Percentiles rank a stretch among this genome's conserved stretches.
Evolutionary conservation across 2,888 invertebrate species (phyloP).

Genomic region (Agrochola lota): DNA sequence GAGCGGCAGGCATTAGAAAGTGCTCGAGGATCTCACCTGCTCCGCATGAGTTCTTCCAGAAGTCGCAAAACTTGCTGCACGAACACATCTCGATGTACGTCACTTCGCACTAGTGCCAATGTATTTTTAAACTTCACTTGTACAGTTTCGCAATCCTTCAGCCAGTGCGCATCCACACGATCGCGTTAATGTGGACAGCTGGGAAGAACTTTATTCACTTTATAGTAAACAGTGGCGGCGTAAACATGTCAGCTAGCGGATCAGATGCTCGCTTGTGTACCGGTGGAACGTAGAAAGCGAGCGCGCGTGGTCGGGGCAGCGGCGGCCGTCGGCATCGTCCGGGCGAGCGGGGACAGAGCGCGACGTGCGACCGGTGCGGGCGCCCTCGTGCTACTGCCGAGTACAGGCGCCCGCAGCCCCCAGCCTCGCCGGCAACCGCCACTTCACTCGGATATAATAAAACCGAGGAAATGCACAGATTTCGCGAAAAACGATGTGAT

Average conservation of each 20-base stretch:
- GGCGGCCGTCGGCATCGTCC: conserved; percentile 76
- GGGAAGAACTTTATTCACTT: conserved; percentile 80
- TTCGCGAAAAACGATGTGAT: conserved; percentile 74
- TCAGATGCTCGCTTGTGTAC: conserved; percentile 78
- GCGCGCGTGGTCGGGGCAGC: conserved; percentile 72
- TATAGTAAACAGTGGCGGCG: conserved; percentile 76
- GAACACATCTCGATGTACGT: conserved; percentile 86
- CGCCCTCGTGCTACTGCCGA: conserved; percentile 85
- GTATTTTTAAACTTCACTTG: conserved; percentile 90
- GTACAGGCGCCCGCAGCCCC: conserved; percentile 57
- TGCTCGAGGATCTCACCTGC: conserved; percentile 83
- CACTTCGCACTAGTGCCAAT: conserved; percentile 87
- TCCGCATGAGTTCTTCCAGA: conserved; percentile 89
- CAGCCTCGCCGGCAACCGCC: conserved; percentile 45
- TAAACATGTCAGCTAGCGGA: conserved; percentile 84
- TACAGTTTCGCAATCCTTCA: conserved; percentile 89
- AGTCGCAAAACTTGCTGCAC: conserved; percentile 89
- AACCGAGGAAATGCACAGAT: conserved; percentile 80
- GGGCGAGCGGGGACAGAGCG: conserved; percentile 63
- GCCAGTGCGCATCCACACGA: conserved; percentile 82
- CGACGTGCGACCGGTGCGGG: conserved; percentile 81
- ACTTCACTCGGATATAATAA: conserved; percentile 69
- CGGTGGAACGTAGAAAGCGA: conserved; percentile 86
- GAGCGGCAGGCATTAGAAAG: conserved; percentile 72
- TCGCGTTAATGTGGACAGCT: conserved; percentile 79